Evolutionary conservation across 1,140 invertebrate genomes (phyloP).

Genomic region (Habropoda laboriosa): DNA sequence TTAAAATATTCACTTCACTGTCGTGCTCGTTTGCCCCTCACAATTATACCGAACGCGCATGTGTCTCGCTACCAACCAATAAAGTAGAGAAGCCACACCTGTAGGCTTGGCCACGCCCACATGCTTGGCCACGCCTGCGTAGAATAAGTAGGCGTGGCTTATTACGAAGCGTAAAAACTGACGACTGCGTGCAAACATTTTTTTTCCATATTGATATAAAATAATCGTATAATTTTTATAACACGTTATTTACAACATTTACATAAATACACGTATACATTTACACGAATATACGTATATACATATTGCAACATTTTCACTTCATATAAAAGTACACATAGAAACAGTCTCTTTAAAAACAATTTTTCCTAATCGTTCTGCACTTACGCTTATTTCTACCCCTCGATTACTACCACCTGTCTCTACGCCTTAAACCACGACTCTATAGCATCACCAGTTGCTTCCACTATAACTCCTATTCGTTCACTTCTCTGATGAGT

Average conservation of each 20-base stretch:
- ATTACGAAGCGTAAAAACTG: too few relatives aligned
- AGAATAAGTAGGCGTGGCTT: not conserved
- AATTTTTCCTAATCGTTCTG: not conserved
- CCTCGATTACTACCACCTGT: too few relatives aligned
- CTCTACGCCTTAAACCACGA: too few relatives aligned
- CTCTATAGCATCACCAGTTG: not conserved
- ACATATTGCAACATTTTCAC: not conserved
- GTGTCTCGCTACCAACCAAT: not conserved
- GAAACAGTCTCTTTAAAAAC: too few relatives aligned
- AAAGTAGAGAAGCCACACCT: not conserved
- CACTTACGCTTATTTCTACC: not conserved
- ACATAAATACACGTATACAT: not conserved
- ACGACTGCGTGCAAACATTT: too few relatives aligned
- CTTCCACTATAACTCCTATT: not conserved
- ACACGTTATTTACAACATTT: not conserved
- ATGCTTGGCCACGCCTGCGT: not conserved
- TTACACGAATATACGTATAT: not conserved
- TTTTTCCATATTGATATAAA: too few relatives aligned
- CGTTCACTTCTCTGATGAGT: not conserved
- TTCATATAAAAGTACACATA: not conserved
- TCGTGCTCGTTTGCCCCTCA: too few relatives aligned
- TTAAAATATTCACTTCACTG: too few relatives aligned
- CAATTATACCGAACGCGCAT: too few relatives aligned
- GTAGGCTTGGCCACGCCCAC: not conserved
- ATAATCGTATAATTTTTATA: too few relatives aligned